Base-by-base conservation (phyloP, 2,113 vertebrate genomes). In the Callaeas wilsoni region DNA sequence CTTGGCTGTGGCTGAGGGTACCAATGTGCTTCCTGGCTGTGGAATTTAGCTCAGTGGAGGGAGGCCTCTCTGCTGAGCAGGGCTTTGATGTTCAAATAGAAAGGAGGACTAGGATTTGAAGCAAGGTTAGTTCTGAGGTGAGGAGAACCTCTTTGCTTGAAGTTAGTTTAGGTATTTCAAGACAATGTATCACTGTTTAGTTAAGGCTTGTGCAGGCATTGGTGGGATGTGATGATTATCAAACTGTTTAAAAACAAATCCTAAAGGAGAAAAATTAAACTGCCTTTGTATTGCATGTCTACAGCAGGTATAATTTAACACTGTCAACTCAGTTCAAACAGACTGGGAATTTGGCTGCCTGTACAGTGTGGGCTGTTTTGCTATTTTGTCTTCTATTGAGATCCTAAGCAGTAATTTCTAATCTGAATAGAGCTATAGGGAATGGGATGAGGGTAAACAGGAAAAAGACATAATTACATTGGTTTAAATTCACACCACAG, bases 291-390 rank as follows among this genome's bases (percentile, higher is more conserved):
- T 92, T 91, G 37, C 63, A 8, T 73, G 84, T 80, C 42, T 94
- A 20, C 46, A 91, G 84, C 87, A 91, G 88, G 90, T 94, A 78
- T 94, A 93, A 92, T 93, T 95, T 92, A 90, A 92, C 89, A 87
- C 55, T 12, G 27, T 85, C 88, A 81, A 0, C 52, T 90, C n/a
- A 18, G 42, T 94, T 89, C 86, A 84, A 81, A 88, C 71, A 90
- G 89, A 22, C 53, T 75, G 78, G 49, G 71, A 85, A 88, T 91
- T 91, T 95, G 94, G 87, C 84, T 95, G 81, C 82, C 42, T 90
- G 8, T 83, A 13, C 33, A 16, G 18, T 85, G 75, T 86, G 84
- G 85, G 89, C 83, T 90, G 69, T 84, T 93, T 32, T 59, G 70
- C 91, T 81, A 10, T 80, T 93, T 94, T 94, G 84, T 91, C 78